Base-by-base conservation (phyloP, 1,140 invertebrate genomes). In the Bombyx mori region DNA sequence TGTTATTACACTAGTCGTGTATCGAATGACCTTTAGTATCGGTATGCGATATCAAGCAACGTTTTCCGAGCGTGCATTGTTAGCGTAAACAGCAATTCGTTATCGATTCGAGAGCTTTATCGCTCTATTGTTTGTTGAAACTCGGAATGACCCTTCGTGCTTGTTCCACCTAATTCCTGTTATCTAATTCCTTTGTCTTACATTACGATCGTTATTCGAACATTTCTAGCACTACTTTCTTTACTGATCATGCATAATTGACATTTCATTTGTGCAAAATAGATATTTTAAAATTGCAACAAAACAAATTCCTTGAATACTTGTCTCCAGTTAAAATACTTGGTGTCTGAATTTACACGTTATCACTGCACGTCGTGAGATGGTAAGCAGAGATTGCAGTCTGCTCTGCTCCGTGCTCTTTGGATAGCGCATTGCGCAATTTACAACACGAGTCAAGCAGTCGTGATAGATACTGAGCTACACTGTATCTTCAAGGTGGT, bases 381-480 rank as follows among this genome's bases (percentile, higher is more conserved):
- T 78, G 65, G 54, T 67, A 71, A 69, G 61, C 26, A 35, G 47
- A 77, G 73, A 75, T 76, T 68, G 61, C 63, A 57, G 53, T 56
- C 54, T 65, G 64, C 59, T 62, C 64, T 59, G 62, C 61, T 57
- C 61, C 60, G 61, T 65, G 65, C 60, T 64, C 71, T 73, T 72
- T 77, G 65, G 72, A 76, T 75, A 76, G 58, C 65, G 64, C 67
- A 74, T 83, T 83, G 78, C 77, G 73, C 78, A 83, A 83, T 78
- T 77, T 71, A 68, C 68, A 75, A 68, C 69, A 77, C 68, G 73
- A 71, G 62, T 54, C 58, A 54, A 60, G 60, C 52, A 52, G 54
- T 77, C 73, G 73, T 80, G 76, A 76, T 35, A 35, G 26, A 35
- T 75, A 65, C 65, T 68, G 63, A 59, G 61, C 62, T 65, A 73